Conservation (phyloP, 1,140 invertebrate species). For the Lordiphosa mommai region DNA sequence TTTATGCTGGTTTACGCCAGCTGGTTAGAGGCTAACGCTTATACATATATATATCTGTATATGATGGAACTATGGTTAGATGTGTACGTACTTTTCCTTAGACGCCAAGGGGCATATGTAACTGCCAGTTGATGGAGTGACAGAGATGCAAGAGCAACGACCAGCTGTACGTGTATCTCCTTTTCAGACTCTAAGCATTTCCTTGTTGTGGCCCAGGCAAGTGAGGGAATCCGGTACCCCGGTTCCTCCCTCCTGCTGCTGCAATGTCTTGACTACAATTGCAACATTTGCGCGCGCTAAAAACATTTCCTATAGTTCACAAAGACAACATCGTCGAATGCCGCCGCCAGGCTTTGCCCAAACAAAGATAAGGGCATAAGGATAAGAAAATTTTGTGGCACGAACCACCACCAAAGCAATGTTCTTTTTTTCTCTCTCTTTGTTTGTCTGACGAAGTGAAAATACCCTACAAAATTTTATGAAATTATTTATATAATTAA, state of each 20-base stretch:
- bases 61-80: background rate
- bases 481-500: no score
- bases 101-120: constrained; percentile 9
- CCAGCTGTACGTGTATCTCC: constrained; percentile 39
- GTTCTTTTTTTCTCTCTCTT: background rate
- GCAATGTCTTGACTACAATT: constrained; percentile 53
- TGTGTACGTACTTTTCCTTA: background rate
- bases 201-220: constrained; percentile 5
- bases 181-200: constrained; percentile 28
- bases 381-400: constrained; percentile 46
- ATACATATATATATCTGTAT: constrained; percentile 23
- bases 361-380: constrained; percentile 30
- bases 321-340: constrained; percentile 4
- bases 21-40: constrained; percentile 52
- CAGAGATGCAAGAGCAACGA: background rate
- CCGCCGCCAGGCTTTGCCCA: constrained; percentile 34
- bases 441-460: background rate
- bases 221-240: constrained; percentile 48
- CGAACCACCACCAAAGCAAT: constrained; percentile 53
- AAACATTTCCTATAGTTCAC: constrained; percentile 48
- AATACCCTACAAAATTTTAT: constrained; percentile 4
- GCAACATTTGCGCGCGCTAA: constrained; percentile 74
- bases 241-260: constrained; percentile 25
- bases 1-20: constrained; percentile 65
- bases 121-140: background rate